phyloP scores from a whole-genome alignment of 2,113 vertebrate species.

The Colistium nudipinnis region DNA sequence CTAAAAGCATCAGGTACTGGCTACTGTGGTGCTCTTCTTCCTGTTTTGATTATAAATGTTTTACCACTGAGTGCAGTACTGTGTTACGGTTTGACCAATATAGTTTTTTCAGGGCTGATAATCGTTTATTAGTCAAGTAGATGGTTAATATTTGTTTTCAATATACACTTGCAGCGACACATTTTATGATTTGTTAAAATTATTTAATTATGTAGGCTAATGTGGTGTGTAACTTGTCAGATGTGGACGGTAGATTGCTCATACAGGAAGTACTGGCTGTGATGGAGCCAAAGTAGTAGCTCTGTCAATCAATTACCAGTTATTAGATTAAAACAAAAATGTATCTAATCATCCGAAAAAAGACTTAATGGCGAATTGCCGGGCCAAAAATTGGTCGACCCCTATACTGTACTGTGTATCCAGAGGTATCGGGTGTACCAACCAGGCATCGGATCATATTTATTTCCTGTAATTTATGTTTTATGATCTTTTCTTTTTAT shows the following conservation, averaged over 20 bases:
- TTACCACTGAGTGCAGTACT: conserved; percentile 17
- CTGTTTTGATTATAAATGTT: conserved; percentile 11
- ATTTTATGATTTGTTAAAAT: too few species aligned
- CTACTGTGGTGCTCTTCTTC: conserved; percentile 17
- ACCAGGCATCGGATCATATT: conserved; percentile 14
- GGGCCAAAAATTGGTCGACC: neutral
- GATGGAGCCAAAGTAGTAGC: neutral
- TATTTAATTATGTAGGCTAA: neutral
- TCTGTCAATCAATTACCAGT: neutral
- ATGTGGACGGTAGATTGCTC: neutral
- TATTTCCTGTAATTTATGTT: conserved; percentile 23
- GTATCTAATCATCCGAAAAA: neutral
- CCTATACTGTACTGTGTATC: conserved; percentile 17
- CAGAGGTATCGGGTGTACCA: conserved; percentile 19
- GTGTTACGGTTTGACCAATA: neutral
- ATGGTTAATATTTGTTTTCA: neutral
- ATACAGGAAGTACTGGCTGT: neutral
- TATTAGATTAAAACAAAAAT: neutral
- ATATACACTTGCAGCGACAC: neutral
- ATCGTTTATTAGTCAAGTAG: neutral
- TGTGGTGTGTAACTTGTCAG: neutral
- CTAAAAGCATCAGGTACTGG: conserved; percentile 18
- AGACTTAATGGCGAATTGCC: neutral
- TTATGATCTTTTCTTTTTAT: conserved; percentile 13
- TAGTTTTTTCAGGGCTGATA: neutral